Evolutionary conservation across 30 jellyfish, hydroid and myxozoan genomes (phyloP), one percentile per base, ranked within the genome.

Genomic region (Hydractinia symbiolongicarpus): DNA sequence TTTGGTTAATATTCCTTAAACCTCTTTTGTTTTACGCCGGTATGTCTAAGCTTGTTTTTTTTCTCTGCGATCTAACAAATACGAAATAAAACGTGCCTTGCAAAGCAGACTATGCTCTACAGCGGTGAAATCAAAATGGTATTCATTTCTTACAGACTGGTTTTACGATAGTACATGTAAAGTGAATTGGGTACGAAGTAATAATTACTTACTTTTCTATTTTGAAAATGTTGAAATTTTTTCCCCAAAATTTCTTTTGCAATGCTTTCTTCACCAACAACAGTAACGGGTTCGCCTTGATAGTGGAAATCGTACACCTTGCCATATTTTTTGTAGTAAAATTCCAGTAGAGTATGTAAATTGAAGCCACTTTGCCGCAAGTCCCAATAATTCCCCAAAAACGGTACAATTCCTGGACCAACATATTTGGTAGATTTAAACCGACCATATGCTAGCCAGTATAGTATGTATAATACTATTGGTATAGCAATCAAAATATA

Each of bases 381-480:
- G 40, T 64, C 74, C 19, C 9, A 6, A 51, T n/a, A 64, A 13
- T 64, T 64, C 7, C 74, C 74, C 19, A 64, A 51, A 64, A 64
- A 64, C 7, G 74, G 74, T 64, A 51, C 40, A 64, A 64, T 64
- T 8, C 52, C 19, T 4, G 74, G 74, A 7, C 74, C 74, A 51
- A 13, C 19, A 6, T n/a, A 6, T 6, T 51, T 51, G 40, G 40
- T n/a, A 7, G 74, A 64, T 64, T 64, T 64, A 51, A 64, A 64
- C 40, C 74, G 74, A n/a, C 74, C 74, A 44, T 51, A 64, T 4
- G 19, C 74, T 51, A 64, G 40, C 74, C 74, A 64, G 74, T 64
- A 64, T 7, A 64, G 8, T 51, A 64, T n/a, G 17, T 64, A 64
- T n/a, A 64, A 30, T 30, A 30, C 44, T 30, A 30, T 30, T 30